phyloP scores from a whole-genome alignment of 2,888 invertebrate species.

The Balanococcus diminutus region DNA sequence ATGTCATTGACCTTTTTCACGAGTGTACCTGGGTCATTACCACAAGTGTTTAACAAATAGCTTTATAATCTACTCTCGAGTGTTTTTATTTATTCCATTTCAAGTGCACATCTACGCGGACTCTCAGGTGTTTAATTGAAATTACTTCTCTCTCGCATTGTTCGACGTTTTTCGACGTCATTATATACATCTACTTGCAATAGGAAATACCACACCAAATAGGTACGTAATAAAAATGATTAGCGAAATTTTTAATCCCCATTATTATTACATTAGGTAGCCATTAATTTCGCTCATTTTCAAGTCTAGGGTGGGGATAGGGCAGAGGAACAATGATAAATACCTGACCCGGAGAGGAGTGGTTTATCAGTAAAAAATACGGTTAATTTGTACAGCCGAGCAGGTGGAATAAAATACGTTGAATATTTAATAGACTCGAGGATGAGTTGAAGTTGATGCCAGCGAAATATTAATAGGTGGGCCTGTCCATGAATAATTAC shows the following conservation, averaged over 20 bases:
- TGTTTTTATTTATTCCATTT: not conserved
- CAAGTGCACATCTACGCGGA: not conserved
- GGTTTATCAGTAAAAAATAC: not conserved
- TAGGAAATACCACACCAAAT: not conserved
- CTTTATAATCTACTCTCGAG: not conserved
- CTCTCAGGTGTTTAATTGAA: not conserved
- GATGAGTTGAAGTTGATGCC: not conserved
- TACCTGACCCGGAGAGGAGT: not conserved
- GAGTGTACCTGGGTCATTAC: not conserved
- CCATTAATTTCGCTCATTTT: too few relatives aligned
- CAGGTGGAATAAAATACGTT: not conserved
- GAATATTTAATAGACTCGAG: not conserved
- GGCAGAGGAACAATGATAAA: too few relatives aligned
- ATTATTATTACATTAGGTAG: not conserved
- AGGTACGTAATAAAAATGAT: not conserved
- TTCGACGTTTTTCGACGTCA: not conserved
- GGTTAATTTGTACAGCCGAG: not conserved
- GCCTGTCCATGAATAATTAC: slow-evolving; percentile 39
- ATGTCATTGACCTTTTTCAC: not conserved
- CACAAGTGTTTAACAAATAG: not conserved
- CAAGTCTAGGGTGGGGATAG: too few relatives aligned
- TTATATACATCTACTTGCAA: too few relatives aligned
- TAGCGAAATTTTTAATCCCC: not conserved
- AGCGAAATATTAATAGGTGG: slow-evolving; percentile 25
- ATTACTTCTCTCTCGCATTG: not conserved